Percentiles rank a stretch among this genome's conserved stretches.
phyloP scores from a whole-genome alignment of 2,113 vertebrate genomes.

The Vulpes vulpes region DNA sequence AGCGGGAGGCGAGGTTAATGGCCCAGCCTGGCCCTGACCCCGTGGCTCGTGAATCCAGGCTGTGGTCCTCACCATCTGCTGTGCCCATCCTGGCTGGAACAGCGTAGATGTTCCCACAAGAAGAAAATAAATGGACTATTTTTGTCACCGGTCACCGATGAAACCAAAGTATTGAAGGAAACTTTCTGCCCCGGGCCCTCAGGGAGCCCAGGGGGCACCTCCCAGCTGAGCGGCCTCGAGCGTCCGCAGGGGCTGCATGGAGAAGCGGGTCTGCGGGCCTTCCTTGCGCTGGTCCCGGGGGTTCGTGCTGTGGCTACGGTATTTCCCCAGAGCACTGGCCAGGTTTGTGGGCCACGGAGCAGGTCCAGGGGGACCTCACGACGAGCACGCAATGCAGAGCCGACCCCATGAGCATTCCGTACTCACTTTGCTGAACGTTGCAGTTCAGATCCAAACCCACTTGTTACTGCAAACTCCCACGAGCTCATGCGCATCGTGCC shows the following conservation, averaged over 20 bases:
- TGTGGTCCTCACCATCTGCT: background rate
- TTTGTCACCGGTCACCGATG: background rate
- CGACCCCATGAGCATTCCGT: accelerated
- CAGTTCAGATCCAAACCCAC: background rate
- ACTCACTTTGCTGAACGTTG: no score
- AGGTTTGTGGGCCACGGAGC: background rate
- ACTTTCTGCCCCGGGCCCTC: background rate
- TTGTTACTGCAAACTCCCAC: background rate
- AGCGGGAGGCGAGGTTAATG: accelerated
- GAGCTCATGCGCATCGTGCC: background rate
- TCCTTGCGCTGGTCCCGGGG: no score
- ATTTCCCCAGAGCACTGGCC: background rate
- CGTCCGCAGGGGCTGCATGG: accelerated
- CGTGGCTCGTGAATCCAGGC: accelerated
- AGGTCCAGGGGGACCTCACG: no score
- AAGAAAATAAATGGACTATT: no score
- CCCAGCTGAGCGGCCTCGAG: background rate
- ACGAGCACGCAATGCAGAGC: background rate
- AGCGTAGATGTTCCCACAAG: accelerated
- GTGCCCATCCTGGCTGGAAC: accelerated
- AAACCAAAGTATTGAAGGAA: background rate
- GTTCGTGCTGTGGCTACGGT: background rate
- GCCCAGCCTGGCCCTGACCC: background rate
- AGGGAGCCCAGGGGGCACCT: background rate
- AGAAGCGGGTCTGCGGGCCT: no score